These are phyloP conservation scores for Tridacna crocea DNA, from an alignment of 2,888 invertebrate species.

Conservation along the genomic window DNA sequence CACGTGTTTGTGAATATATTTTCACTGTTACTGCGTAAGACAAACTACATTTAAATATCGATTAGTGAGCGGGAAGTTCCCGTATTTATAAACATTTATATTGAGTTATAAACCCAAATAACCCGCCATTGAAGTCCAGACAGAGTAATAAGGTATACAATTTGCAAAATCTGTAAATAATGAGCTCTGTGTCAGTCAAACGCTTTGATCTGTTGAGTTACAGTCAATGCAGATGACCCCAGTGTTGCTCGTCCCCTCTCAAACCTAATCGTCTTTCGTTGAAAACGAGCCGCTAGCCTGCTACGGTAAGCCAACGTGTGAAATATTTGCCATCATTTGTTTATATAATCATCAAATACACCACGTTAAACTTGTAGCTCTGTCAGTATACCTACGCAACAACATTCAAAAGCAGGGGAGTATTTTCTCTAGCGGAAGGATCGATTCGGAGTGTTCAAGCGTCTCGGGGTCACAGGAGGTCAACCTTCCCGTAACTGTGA, in stretches of 20 bases:
- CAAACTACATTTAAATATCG: background rate
- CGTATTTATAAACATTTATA: conserved; percentile 59
- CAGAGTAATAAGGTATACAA: conserved; percentile 60
- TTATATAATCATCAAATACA: conserved; percentile 72
- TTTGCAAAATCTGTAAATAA: conserved; percentile 76
- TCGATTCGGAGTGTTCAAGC: conserved; percentile 70
- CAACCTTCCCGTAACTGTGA: conserved; percentile 73
- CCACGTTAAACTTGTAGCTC: conserved; percentile 64
- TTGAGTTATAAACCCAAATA: conserved; percentile 50
- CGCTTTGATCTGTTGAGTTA: conserved; percentile 72
- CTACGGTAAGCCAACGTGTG: conserved; percentile 60
- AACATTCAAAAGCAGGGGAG: conserved; percentile 59
- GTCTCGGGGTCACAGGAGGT: conserved; percentile 74
- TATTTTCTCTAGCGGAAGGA: conserved; percentile 76
- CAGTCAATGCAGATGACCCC: conserved; percentile 55
- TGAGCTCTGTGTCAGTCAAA: conserved; percentile 63
- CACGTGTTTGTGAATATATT: too few species aligned
- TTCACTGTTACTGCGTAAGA: too few species aligned
- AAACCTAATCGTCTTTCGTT: conserved; percentile 62
- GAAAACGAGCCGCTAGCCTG: conserved; percentile 51
- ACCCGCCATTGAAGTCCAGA: conserved; percentile 46
- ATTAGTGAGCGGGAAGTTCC: conserved; percentile 5
- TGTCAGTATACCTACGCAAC: conserved; percentile 70
- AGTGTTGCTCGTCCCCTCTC: conserved; percentile 57
- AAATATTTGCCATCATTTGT: conserved; percentile 67